Conservation (phyloP, 2,113 vertebrate genomes). For the Danionella cerebrum region DNA sequence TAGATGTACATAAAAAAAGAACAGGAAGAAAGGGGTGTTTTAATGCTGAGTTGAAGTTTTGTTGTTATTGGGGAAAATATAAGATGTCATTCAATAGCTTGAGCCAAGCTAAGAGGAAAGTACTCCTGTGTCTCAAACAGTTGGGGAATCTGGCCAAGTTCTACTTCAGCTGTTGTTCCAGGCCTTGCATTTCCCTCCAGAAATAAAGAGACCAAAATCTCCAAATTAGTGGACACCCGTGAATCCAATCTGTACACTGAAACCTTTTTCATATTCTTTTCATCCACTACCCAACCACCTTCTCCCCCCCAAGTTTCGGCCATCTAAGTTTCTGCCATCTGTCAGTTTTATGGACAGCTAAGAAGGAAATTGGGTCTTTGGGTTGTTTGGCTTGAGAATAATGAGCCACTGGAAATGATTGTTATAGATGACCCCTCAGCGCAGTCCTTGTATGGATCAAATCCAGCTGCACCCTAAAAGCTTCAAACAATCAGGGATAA, state of each 20-base stretch:
- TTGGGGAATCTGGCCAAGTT: conserved; percentile 54
- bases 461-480: conserved; percentile 50
- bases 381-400: conserved; percentile 59
- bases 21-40: conserved; percentile 32
- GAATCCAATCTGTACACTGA: too few relatives aligned
- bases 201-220: conserved; percentile 54
- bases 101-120: conserved; percentile 71
- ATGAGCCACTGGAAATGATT: conserved; percentile 67
- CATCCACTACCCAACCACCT: too few relatives aligned
- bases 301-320: conserved; percentile 54
- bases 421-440: conserved; percentile 65
- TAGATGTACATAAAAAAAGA: conserved; percentile 18
- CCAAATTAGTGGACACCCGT: too few relatives aligned
- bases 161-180: conserved; percentile 71
- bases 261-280: conserved; percentile 52
- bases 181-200: conserved; percentile 58
- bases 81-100: conserved; percentile 67
- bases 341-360: conserved; percentile 69
- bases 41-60: conserved; percentile 63
- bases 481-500: conserved; percentile 65
- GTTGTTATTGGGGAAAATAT: conserved; percentile 66
- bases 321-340: conserved; percentile 66
- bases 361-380: conserved; percentile 65
- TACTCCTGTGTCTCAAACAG: conserved; percentile 65
- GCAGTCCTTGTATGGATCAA: conserved; percentile 60